Conservation (phyloP, 1,140 invertebrate species). For the Asbolus verrucosus region DNA sequence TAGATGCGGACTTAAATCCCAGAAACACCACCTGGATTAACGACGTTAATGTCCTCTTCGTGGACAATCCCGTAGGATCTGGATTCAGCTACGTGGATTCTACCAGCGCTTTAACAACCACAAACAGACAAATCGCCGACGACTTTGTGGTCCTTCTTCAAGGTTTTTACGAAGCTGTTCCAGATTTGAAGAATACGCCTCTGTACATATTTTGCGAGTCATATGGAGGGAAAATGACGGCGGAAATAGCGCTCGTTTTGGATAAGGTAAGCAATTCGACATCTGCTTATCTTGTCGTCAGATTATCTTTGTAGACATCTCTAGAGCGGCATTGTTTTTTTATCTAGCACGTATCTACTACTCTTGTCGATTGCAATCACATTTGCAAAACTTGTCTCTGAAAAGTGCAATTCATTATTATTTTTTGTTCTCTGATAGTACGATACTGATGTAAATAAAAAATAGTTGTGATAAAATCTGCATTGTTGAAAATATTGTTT, state of each 20-base stretch:
- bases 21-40: constrained; percentile 82
- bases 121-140: constrained; percentile 80
- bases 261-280: constrained; percentile 68
- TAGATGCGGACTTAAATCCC: constrained; percentile 73
- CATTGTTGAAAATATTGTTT: no score
- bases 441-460: no score
- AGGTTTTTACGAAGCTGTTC: constrained; percentile 72
- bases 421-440: no score
- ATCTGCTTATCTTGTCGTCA: not conserved
- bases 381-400: no score
- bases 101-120: constrained; percentile 68
- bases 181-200: constrained; percentile 77
- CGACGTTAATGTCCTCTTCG: constrained; percentile 82
- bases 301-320: not conserved
- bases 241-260: constrained; percentile 77
- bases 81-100: constrained; percentile 87
- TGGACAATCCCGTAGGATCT: constrained; percentile 91
- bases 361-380: no score
- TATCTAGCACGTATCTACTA: no score
- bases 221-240: constrained; percentile 92
- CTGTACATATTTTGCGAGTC: constrained; percentile 88
- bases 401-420: no score
- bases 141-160: constrained; percentile 81
- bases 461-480: no score
- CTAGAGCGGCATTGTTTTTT: no score